These are phyloP conservation scores for Capreolus pygargus DNA, from an alignment of 2,113 vertebrate species.

Conservation along the genomic window DNA sequence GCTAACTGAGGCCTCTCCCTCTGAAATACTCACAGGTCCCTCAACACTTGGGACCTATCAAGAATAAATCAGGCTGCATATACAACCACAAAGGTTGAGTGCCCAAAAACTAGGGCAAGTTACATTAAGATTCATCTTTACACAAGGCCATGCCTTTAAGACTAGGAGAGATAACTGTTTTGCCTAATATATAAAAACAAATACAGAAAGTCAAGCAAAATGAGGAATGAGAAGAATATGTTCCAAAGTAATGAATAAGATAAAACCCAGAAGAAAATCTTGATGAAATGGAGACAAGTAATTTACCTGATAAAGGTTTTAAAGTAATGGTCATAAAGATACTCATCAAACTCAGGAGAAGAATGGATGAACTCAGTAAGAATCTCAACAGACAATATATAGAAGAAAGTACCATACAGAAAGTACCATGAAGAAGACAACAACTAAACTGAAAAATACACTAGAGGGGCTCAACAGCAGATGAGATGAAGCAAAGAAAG, in stretches of 20 bases:
- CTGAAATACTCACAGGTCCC: background rate
- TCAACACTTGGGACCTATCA: background rate
- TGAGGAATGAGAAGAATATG: background rate
- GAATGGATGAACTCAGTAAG: background rate
- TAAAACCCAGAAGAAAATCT: background rate
- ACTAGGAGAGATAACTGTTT: background rate
- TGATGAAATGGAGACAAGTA: background rate
- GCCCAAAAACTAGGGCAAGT: background rate
- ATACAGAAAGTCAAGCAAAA: background rate
- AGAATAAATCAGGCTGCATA: background rate
- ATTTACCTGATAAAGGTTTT: background rate
- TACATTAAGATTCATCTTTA: background rate
- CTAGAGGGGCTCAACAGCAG: background rate
- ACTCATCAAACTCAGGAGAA: background rate
- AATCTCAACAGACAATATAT: background rate
- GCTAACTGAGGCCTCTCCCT: background rate
- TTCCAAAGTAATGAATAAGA: background rate
- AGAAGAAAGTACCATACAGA: background rate
- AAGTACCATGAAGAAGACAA: background rate
- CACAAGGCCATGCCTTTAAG: background rate
- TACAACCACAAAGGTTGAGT: background rate
- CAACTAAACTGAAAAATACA: background rate
- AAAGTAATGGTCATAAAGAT: background rate
- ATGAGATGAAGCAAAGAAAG: background rate
- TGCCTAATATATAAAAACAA: background rate